phyloP scores from a whole-genome alignment of 37 sponge, comb jelly and placozoan species.

The Tethya wilhelma region DNA sequence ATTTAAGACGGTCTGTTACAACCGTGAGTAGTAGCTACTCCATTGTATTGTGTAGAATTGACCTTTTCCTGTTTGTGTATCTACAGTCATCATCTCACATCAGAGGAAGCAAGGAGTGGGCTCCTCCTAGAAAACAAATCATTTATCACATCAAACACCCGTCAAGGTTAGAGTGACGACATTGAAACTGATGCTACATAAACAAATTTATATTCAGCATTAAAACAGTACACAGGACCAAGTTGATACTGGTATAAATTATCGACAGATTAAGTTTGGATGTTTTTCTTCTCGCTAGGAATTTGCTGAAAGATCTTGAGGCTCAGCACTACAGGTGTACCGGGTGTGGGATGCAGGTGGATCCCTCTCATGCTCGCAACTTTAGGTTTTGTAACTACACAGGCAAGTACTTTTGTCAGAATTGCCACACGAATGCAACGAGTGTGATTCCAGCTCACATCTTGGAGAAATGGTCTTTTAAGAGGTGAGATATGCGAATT shows the following conservation, averaged over 20 bases:
- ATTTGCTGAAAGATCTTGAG: constrained; percentile 56
- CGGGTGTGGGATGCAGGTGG: constrained; percentile 96
- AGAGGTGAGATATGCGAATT: constrained; percentile 38
- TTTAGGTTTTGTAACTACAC: constrained; percentile 95
- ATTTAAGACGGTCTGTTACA: constrained; percentile 40
- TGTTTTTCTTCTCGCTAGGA: constrained; percentile 10
- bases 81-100: constrained; percentile 36
- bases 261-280: neutral
- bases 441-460: constrained; percentile 83
- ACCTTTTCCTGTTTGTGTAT: neutral
- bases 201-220: neutral
- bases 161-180: constrained; percentile 40
- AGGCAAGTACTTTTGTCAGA: constrained; percentile 98
- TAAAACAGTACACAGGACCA: no score
- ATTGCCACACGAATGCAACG: constrained; percentile 79
- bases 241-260: no score
- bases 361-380: constrained; percentile 58
- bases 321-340: constrained; percentile 90
- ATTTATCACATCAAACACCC: constrained; percentile 80
- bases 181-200: neutral
- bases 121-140: constrained; percentile 95
- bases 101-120: constrained; percentile 93
- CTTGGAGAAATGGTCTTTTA: constrained; percentile 92
- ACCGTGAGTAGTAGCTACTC: constrained; percentile 10
- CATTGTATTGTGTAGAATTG: neutral